Evolutionary conservation across 2,797 vertebrate genomes (phyloP), one percentile per base, ranked within the genome.

Genomic region (Malacoctenus gilli): DNA sequence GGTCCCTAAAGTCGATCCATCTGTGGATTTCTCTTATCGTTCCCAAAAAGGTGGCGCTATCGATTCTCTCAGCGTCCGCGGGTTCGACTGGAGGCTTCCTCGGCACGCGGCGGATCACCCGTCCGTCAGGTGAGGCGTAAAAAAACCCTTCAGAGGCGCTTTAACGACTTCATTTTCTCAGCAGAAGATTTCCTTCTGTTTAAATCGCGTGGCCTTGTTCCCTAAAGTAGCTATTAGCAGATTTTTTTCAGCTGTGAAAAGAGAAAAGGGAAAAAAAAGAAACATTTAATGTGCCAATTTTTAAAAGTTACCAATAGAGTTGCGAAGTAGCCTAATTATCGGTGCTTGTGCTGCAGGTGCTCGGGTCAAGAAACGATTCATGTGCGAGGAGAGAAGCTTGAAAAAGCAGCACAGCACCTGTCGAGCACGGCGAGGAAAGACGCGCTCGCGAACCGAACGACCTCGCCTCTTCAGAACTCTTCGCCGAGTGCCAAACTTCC

Each of bases 1-100:
- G 72, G 69, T 34, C 13, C 78, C 63, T n/a, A n/a, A n/a, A n/a
- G 77, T 66, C 59, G 31, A 74, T 79, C 80, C 57, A 65, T 80
- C 74, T 68, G 49, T 21, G 78, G 78, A 81, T 84, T 83, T 80
- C 78, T 82, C 78, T 86, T 83, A 86, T 85, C 82, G 42, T 67
- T 69, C 59, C 70, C 52, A 78, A 73, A 79, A 81, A 83, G 84
- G 78, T 76, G 80, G 77, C 69, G 76, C 51, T 80, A 86, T 84
- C 71, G 84, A 84, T 83, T 79, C 57, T 61, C 47, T 53, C 55
- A 67, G 57, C 59, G 75, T 65, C 43, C 58, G 59, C 30, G 63
- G 46, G 69, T 68, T 15, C 65, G 76, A 58, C 34, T 60, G 76
- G 81, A 76, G 61, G 54, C 57, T 68, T 80, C 82, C 83, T 83